Base-by-base conservation (phyloP, 2,113 vertebrate species). In the Melanerpes aurifrons region DNA sequence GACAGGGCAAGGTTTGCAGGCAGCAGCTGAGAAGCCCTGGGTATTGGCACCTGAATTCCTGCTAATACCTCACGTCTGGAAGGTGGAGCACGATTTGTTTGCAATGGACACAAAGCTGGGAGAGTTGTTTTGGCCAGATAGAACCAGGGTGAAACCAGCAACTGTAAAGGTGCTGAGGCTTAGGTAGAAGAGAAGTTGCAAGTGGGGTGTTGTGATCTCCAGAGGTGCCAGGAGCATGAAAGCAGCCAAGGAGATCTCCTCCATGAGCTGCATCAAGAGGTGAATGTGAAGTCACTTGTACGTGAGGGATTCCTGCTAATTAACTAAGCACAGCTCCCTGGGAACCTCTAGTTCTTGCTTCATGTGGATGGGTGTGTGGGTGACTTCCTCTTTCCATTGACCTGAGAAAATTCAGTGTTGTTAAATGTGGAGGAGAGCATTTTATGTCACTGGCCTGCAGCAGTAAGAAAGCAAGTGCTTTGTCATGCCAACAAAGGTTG, bases 401-500 rank as follows among this genome's bases (percentile, higher is more conserved):
- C 86, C 56, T 48, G 69, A 77, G 82, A 75, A 70, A 80, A 50
- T 37, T 78, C 68, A 59, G 11, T 37, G 43, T 81, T 95, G 90
- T 93, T 92, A 92, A 92, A 75, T 94, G 69, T 66, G 69, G 58
- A 92, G 73, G 50, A 69, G 76, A 67, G 76, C 3, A 9, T 43
- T 93, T 81, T 78, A 16, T 80, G 43, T 90, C 86, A n/a, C 53
- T 84, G 76, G 17, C 83, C 91, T 53, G 73, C 21, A 3, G 87
- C 76, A 80, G 61, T 57, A 40, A 15, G 79, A 47, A 48, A 70
- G 43, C 76, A 43, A 84, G 58, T 93, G 91, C 94, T 94, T 91
- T 93, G 93, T 96, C 93, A 95, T 86, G 45, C 24, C 67, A 78
- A 59, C 91, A 88, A 82, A 94, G 90, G 66, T 62, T 90, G 25